Conservation (phyloP, 2,797 vertebrate genomes). For the Onychomys leucogaster region DNA sequence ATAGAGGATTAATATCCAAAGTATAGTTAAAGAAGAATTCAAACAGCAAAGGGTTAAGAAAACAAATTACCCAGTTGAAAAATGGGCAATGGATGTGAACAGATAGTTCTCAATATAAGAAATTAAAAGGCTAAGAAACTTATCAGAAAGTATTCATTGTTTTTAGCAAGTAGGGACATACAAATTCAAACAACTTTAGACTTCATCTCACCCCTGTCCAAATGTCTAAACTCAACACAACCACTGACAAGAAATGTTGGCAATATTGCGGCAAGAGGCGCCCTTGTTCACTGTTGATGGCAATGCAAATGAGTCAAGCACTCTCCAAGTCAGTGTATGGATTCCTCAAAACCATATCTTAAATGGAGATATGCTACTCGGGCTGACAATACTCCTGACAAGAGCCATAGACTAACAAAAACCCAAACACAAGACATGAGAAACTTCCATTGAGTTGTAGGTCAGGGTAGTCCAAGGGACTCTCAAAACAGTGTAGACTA, state of each 20-base stretch:
- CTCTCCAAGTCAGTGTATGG: neutral
- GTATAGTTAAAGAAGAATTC: neutral
- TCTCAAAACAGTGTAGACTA: neutral
- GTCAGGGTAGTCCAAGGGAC: neutral
- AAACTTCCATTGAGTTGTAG: neutral
- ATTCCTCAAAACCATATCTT: neutral
- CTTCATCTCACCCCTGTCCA: neutral
- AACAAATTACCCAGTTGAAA: neutral
- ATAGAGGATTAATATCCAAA: neutral
- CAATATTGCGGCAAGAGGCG: neutral
- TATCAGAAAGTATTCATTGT: neutral
- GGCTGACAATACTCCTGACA: neutral
- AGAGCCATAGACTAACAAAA: neutral
- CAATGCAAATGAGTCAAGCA: neutral
- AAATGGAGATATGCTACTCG: neutral
- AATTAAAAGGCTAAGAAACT: neutral
- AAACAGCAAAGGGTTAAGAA: neutral
- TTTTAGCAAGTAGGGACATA: neutral
- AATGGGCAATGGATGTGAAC: neutral
- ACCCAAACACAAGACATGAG: neutral
- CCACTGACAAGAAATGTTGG: neutral
- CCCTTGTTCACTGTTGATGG: neutral
- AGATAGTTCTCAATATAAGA: neutral
- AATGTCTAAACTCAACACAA: neutral
- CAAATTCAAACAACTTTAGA: neutral